Evolutionary conservation across 2,797 vertebrate genomes (phyloP).

Genomic region (Xenentodon cancila): DNA sequence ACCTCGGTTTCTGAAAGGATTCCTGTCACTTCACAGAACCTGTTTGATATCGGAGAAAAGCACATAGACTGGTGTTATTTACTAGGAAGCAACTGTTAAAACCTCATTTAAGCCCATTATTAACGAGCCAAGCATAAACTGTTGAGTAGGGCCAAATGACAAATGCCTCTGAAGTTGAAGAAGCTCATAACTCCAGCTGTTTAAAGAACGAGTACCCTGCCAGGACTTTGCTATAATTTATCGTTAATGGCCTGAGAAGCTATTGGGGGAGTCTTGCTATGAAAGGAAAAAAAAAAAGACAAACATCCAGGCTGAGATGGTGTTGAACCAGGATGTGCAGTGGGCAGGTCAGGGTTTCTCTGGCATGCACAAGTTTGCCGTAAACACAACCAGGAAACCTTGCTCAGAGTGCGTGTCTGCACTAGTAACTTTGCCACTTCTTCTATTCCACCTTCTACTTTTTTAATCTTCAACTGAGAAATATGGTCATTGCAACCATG

Average conservation of each 20-base stretch:
- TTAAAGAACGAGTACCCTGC: slow-evolving; percentile 21
- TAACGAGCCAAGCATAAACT: slow-evolving; percentile 30
- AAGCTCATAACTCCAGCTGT: slow-evolving; percentile 15
- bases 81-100: no score
- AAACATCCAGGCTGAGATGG: slow-evolving; percentile 13
- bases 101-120: slow-evolving; percentile 20
- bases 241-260: slow-evolving; percentile 34
- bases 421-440: slow-evolving; percentile 39
- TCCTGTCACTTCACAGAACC: slow-evolving; percentile 26
- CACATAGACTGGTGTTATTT: no score
- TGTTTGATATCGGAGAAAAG: no score
- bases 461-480: slow-evolving; percentile 19
- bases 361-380: slow-evolving; percentile 49
- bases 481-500: not conserved
- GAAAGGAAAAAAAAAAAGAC: not conserved
- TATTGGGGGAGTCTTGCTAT: slow-evolving; percentile 16
- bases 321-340: slow-evolving; percentile 48
- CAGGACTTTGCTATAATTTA: slow-evolving; percentile 46
- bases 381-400: no score
- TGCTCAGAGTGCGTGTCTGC: slow-evolving; percentile 39
- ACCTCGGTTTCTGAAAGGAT: not conserved
- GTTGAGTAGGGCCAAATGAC: slow-evolving; percentile 35
- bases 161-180: slow-evolving; percentile 46
- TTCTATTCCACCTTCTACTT: slow-evolving; percentile 27
- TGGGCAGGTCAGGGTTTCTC: slow-evolving; percentile 51